Conservation (phyloP, 2,888 invertebrate species). For the Alviniconcha strummeri region DNA sequence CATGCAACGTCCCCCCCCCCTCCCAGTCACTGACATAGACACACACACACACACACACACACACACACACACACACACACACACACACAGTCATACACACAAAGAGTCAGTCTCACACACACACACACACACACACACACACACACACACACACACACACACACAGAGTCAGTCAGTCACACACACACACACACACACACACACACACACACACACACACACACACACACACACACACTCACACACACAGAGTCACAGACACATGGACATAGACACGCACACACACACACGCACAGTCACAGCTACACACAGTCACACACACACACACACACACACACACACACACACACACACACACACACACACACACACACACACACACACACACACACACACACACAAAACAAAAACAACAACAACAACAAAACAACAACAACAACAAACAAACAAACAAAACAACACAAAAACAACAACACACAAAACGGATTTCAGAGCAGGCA, state of each 20-base stretch:
- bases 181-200: background rate
- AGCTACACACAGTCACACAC: background rate
- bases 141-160: background rate
- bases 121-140: background rate
- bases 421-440: too few relatives aligned
- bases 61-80: too few relatives aligned
- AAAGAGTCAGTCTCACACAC: too few relatives aligned
- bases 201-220: background rate
- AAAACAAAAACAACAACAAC: too few relatives aligned
- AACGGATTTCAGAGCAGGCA: too few relatives aligned
- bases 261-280: background rate
- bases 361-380: constrained; percentile 1
- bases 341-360: background rate
- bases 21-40: background rate
- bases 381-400: background rate
- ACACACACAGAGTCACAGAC: background rate
- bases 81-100: too few relatives aligned
- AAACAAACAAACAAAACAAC: too few relatives aligned
- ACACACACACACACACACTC: background rate
- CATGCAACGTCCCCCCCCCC: background rate
- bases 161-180: background rate
- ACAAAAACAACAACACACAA: too few relatives aligned
- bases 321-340: background rate
- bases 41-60: background rate
- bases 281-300: background rate